Base-by-base conservation (phyloP, 2,113 vertebrate species). In the Colistium nudipinnis region DNA sequence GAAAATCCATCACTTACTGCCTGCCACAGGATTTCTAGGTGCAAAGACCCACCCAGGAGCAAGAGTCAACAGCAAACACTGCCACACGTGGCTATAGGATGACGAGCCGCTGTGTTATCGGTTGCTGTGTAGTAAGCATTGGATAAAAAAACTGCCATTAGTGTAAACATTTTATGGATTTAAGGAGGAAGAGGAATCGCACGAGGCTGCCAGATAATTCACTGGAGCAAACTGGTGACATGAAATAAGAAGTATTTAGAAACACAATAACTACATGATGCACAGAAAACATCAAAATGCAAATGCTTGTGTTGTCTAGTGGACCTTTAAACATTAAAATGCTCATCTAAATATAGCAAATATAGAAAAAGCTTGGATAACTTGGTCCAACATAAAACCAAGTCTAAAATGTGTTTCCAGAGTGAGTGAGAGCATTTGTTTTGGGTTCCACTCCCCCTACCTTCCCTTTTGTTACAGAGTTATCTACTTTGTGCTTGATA, bases 401-500 rank as follows among this genome's bases (percentile, higher is more conserved):
- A 19, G 7, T 53, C 7, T 25, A 53, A 60, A 71, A 66, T 5
- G 27, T 28, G 59, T 17, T 74, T 61, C 47, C 7, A 14, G 43
- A 39, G 12, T n/a, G n/a, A n/a, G n/a, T n/a, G n/a, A 13, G 1
- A 51, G 28, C 3, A 25, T 31, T 45, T 43, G 45, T 45, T 65
- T 72, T 12, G 35, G n/a, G 17, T 17, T 2, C 61, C 41, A 55
- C 49, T 78, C 69, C 36, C 65, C 61, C 31, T 52, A 17, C 35
- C 22, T 74, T 48, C 33, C 35, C 10, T 74, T 62, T 59, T 47
- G 68, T 36, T 19, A 79, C 56, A 74, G 38, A 16, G 44, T 64
- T 83, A 69, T 81, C 76, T 75, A 44, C 5, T 80, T 61, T 71
- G 43, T 41, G 57, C 57, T 27, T 57, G 48, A 56, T 36, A 65